A percentile compares a stretch with the other conserved stretches of the same genome.
Evolutionary conservation across 2,888 invertebrate species (phyloP).

Genomic region (Congeria kusceri): DNA sequence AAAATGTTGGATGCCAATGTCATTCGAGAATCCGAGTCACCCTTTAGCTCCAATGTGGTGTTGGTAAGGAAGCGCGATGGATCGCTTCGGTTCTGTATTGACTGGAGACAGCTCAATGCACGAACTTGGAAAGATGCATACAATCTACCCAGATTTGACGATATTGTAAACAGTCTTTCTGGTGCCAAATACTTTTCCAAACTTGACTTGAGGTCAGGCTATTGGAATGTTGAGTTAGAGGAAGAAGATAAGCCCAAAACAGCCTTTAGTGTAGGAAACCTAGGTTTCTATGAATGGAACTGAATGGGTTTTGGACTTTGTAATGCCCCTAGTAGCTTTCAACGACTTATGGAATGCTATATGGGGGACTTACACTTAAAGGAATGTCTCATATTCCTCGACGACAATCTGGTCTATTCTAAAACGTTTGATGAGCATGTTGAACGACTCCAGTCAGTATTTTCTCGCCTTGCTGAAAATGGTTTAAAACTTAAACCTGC

Average conservation of each 20-base stretch:
- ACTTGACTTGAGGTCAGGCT: constrained; percentile 38
- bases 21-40: constrained; percentile 26
- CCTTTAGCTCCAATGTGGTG: constrained; percentile 35
- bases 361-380: constrained; percentile 23
- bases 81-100: constrained; percentile 38
- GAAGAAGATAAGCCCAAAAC: constrained; percentile 11
- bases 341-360: constrained; percentile 4
- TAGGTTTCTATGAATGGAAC: constrained; percentile 39
- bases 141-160: constrained; percentile 29
- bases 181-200: constrained; percentile 29
- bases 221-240: constrained; percentile 33
- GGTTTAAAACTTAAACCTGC: constrained; percentile 34
- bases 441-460: constrained; percentile 9
- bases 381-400: constrained; percentile 28
- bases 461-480: constrained; percentile 15
- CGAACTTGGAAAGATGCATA: constrained; percentile 34
- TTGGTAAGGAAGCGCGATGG: constrained; percentile 40
- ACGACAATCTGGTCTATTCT: constrained; percentile 22
- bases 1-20: constrained; percentile 33
- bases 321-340: constrained; percentile 32
- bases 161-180: constrained; percentile 20
- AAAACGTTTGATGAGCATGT: constrained; percentile 23
- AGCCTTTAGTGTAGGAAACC: constrained; percentile 27
- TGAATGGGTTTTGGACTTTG: constrained; percentile 37
- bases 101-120: constrained; percentile 34